A percentile compares a stretch with the other conserved stretches of the same genome.
Evolutionary conservation across 2,888 invertebrate species (phyloP).

Genomic region (Ischnura elegans): DNA sequence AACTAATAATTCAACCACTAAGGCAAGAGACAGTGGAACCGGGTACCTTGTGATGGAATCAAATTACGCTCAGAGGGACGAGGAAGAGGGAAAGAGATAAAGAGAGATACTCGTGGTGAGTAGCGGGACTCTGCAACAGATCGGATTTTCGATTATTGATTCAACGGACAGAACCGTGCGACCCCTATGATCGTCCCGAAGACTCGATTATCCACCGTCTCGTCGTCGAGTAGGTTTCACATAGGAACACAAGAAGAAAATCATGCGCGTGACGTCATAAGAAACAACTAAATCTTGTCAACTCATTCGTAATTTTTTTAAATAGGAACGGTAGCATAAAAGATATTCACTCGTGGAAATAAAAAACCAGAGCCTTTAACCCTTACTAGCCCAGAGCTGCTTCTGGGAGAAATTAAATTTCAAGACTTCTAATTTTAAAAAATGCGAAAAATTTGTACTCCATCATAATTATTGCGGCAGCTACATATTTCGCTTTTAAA

Average conservation of each 20-base stretch:
- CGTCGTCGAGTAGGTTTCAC: background rate
- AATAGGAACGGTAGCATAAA: no score
- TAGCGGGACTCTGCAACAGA: background rate
- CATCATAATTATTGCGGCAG: no score
- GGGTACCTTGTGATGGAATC: background rate
- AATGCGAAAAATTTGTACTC: no score
- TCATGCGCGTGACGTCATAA: background rate
- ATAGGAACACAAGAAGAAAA: background rate
- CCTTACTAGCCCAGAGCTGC: no score
- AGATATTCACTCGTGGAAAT: no score
- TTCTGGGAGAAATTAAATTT: no score
- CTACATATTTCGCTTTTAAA: no score
- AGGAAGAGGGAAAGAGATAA: background rate
- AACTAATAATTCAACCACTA: no score
- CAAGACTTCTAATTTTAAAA: no score
- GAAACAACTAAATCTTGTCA: no score
- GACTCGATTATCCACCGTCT: background rate
- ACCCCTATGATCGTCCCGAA: background rate
- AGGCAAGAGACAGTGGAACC: background rate
- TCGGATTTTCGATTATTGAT: constrained; percentile 27
- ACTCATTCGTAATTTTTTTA: no score
- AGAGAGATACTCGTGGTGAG: background rate
- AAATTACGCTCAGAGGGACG: background rate
- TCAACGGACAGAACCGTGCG: background rate
- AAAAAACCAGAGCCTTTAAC: no score